These are phyloP conservation scores for Petrocephalus sullivani DNA, from an alignment of 2,797 vertebrate genomes.

Conservation along the genomic window DNA sequence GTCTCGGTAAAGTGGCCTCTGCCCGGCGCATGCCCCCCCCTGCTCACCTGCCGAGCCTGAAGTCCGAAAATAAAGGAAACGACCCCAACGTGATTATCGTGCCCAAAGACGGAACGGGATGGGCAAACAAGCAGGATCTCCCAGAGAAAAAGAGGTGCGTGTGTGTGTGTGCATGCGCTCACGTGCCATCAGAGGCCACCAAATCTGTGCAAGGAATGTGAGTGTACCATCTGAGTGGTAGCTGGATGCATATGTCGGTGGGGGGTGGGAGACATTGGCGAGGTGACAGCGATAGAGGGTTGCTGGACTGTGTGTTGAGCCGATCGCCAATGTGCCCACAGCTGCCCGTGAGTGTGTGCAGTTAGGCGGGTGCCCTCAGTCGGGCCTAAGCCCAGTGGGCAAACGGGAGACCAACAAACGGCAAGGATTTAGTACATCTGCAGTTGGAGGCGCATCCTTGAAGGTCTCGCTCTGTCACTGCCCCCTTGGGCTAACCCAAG, in stretches of 20 bases:
- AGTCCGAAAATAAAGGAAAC: constrained; percentile 99
- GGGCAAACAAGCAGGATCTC: constrained; percentile 99
- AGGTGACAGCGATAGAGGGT: not conserved
- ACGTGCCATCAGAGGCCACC: not conserved
- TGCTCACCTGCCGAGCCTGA: constrained; percentile 98
- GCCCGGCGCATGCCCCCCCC: constrained; percentile 99
- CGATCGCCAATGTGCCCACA: no score
- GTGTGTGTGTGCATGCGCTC: not conserved
- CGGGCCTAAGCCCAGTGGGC: not conserved
- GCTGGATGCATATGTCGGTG: not conserved
- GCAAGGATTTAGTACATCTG: not conserved
- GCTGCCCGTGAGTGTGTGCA: not conserved
- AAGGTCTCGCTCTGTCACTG: not conserved
- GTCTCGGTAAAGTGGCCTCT: constrained; percentile 99
- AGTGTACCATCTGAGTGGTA: not conserved
- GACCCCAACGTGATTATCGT: constrained; percentile 98
- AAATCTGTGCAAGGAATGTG: not conserved
- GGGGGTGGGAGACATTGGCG: not conserved
- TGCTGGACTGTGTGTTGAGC: not conserved
- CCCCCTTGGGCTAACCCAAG: not conserved
- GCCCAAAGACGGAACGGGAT: constrained; percentile 99
- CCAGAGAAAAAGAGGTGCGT: constrained; percentile 94
- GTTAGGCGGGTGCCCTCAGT: not conserved
- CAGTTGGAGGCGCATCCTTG: not conserved
- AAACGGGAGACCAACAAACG: not conserved